Percentiles rank a stretch among this genome's conserved stretches.
These are phyloP conservation scores for Thereva nobilitata DNA, from an alignment of 2,888 invertebrate genomes.

Conservation along the genomic window DNA sequence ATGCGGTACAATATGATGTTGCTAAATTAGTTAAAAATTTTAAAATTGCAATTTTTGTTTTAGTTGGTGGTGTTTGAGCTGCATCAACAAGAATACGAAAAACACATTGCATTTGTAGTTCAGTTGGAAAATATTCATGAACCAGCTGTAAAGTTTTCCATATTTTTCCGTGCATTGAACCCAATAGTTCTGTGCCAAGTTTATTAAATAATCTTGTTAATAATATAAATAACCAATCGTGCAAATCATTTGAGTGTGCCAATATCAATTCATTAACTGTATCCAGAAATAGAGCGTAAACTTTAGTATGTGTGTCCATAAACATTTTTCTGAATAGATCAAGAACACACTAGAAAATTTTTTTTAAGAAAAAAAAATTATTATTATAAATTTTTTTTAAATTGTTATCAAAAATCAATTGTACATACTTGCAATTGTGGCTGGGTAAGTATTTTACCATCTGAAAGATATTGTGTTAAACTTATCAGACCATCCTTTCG, in stretches of 20 bases:
- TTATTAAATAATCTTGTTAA: slow-evolving; percentile 86
- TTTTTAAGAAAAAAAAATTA: slow-evolving; percentile 2
- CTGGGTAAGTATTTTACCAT: slow-evolving; percentile 63
- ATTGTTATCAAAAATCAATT: background rate
- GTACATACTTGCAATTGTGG: slow-evolving; percentile 62
- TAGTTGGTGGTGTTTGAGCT: slow-evolving; percentile 87
- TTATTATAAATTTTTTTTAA: background rate
- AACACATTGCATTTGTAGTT: slow-evolving; percentile 68
- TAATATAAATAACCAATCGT: slow-evolving; percentile 92
- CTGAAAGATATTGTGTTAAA: slow-evolving; percentile 70
- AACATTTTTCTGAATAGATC: slow-evolving; percentile 96
- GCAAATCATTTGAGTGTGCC: slow-evolving; percentile 83
- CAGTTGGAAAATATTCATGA: slow-evolving; percentile 69
- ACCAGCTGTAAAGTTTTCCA: slow-evolving; percentile 81
- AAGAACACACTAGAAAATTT: slow-evolving; percentile 71
- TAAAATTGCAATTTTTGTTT: slow-evolving; percentile 76
- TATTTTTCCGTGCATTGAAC: slow-evolving; percentile 89
- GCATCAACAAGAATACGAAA: slow-evolving; percentile 83
- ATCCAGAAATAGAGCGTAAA: slow-evolving; percentile 91
- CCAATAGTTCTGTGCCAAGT: slow-evolving; percentile 86
- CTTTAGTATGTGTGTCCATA: slow-evolving; percentile 94
- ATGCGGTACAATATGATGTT: slow-evolving; percentile 64
- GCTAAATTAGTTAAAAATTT: slow-evolving; percentile 73
- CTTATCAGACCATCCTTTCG: slow-evolving; percentile 90
- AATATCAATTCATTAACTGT: slow-evolving; percentile 87